phyloP scores from a whole-genome alignment of 1,140 invertebrate species.

The Rhyacophila brunnea region DNA sequence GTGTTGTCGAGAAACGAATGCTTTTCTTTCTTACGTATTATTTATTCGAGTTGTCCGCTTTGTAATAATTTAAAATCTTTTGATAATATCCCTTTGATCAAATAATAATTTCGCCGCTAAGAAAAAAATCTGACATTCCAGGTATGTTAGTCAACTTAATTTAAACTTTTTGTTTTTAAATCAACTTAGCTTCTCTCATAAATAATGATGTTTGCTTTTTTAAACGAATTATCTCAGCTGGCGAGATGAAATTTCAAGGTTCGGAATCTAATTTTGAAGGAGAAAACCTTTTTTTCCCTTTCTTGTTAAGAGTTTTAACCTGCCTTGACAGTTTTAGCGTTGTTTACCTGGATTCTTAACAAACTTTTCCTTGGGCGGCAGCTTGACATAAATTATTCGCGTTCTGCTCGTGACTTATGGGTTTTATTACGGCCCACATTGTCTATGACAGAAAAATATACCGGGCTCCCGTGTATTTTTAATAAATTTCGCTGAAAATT shows the following conservation, averaged over 20 bases:
- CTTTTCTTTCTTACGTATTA: too few relatives aligned
- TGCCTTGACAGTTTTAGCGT: constrained; percentile 24
- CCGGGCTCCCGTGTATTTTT: too few relatives aligned
- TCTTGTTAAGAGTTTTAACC: constrained; percentile 29
- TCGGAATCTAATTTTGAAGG: constrained; percentile 30
- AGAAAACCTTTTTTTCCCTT: constrained; percentile 22
- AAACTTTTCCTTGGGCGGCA: constrained; percentile 31
- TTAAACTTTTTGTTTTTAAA: constrained; percentile 31
- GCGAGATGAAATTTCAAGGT: constrained; percentile 22
- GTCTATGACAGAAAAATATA: too few relatives aligned
- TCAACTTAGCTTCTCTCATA: constrained; percentile 17
- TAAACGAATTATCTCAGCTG: constrained; percentile 29
- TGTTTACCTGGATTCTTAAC: constrained; percentile 28
- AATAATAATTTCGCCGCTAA: too few relatives aligned
- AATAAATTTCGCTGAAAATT: too few relatives aligned
- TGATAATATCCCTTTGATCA: too few relatives aligned
- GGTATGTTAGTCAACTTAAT: constrained; percentile 13
- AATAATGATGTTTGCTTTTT: constrained; percentile 30
- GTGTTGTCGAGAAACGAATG: too few relatives aligned
- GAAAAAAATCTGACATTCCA: too few relatives aligned
- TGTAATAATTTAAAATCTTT: too few relatives aligned
- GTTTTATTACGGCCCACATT: too few relatives aligned
- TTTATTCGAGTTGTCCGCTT: too few relatives aligned
- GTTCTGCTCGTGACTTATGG: constrained; percentile 23
- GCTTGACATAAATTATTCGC: constrained; percentile 36